Percentiles rank a stretch among this genome's conserved stretches.
phyloP scores from a whole-genome alignment of 2,113 vertebrate genomes.

The Philantomba maxwellii region DNA sequence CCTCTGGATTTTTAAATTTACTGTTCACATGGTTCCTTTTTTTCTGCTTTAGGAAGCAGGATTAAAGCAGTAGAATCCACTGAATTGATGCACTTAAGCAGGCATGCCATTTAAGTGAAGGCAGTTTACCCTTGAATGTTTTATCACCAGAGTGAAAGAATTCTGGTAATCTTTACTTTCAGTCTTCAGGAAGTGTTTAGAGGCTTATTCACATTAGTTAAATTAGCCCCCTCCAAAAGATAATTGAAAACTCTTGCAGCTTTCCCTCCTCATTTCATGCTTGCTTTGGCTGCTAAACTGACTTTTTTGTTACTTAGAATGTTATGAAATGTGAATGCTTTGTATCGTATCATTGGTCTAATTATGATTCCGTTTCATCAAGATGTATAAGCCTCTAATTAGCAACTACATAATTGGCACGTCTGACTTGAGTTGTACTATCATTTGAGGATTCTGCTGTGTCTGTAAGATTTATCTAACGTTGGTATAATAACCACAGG shows the following conservation, averaged over 20 bases:
- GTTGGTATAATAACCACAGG: conserved; percentile 35
- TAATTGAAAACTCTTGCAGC: not conserved
- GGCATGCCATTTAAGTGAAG: conserved; percentile 57
- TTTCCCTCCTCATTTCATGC: conserved; percentile 53
- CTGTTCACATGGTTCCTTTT: conserved; percentile 54
- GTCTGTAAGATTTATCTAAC: conserved; percentile 57
- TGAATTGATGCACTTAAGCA: conserved; percentile 61
- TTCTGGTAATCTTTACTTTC: conserved; percentile 28
- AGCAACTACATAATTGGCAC: conserved; percentile 53
- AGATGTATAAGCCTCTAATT: conserved; percentile 45
- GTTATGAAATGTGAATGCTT: not conserved
- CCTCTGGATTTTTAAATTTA: conserved; percentile 67
- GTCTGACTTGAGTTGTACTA: conserved; percentile 69
- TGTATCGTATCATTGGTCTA: conserved; percentile 2
- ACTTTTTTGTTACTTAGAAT: conserved; percentile 19
- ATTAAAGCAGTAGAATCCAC: conserved; percentile 62
- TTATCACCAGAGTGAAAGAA: not conserved
- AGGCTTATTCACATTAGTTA: conserved; percentile 25
- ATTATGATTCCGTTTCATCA: conserved; percentile 21
- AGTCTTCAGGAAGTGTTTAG: not conserved
- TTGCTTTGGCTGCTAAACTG: conserved; percentile 66
- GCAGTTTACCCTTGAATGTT: not conserved
- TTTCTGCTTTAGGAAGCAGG: conserved; percentile 37
- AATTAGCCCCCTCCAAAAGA: not conserved
- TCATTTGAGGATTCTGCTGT: conserved; percentile 74